Percentiles rank a stretch among this genome's conserved stretches.
Conservation (phyloP, 1,140 invertebrate genomes). For the Neodiprion pinetum region DNA sequence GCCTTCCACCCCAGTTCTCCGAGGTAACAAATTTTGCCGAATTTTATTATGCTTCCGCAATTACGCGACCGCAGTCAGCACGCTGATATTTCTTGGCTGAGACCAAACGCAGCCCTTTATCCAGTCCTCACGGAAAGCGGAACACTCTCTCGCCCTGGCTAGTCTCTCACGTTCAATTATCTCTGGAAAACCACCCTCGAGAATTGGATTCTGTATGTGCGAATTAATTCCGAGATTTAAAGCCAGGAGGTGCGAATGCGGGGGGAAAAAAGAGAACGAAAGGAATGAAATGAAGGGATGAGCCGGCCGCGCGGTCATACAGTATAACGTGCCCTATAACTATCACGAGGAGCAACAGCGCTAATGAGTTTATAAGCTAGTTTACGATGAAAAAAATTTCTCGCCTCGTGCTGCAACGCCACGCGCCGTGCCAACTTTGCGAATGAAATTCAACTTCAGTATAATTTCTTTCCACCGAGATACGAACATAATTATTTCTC, state of each 20-base stretch:
- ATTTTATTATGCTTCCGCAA: background rate
- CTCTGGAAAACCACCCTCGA: background rate
- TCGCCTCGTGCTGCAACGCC: background rate
- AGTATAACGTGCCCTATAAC: background rate
- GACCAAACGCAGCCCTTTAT: background rate
- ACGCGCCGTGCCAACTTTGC: background rate
- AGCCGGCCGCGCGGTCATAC: background rate
- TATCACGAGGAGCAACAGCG: background rate
- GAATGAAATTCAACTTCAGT: slow-evolving; percentile 1
- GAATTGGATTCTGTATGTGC: slow-evolving; percentile 1
- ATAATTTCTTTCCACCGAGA: background rate
- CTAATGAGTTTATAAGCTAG: slow-evolving; percentile 4
- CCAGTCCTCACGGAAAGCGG: background rate
- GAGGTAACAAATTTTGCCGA: too few relatives aligned
- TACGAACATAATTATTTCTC: too few relatives aligned
- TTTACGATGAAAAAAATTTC: background rate
- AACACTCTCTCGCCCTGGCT: too few relatives aligned
- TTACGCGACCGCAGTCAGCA: background rate
- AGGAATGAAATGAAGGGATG: background rate
- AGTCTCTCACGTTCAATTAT: too few relatives aligned
- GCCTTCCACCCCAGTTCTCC: too few relatives aligned
- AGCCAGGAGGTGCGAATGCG: background rate
- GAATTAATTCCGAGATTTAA: slow-evolving; percentile 3
- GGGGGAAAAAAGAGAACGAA: background rate
- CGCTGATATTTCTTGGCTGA: background rate